Conservation (phyloP, 2,113 vertebrate genomes). For the Pangasianodon hypophthalmus region DNA sequence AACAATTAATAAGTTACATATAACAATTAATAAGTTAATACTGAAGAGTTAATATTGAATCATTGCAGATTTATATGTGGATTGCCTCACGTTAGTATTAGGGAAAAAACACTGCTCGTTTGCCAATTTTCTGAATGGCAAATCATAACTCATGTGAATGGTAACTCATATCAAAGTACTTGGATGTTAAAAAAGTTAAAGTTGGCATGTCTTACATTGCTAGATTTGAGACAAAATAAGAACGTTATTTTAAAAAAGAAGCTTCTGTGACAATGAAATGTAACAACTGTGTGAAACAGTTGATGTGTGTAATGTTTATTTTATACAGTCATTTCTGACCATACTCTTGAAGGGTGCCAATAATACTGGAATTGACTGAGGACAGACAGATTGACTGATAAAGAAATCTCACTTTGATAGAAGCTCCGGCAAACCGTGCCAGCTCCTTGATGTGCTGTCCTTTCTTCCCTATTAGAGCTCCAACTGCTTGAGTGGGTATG, state of each 20-base stretch:
- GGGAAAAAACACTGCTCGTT: too few species aligned
- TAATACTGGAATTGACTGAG: background rate
- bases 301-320: background rate
- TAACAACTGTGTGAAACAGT: background rate
- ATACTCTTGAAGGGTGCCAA: background rate
- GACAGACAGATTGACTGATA: background rate
- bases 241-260: background rate
- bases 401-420: constrained; percentile 85
- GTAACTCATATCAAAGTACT: too few species aligned
- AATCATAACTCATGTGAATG: too few species aligned
- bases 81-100: too few species aligned
- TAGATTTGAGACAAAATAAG: background rate
- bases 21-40: too few species aligned
- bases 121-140: too few species aligned
- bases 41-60: too few species aligned
- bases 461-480: constrained; percentile 95
- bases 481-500: constrained; percentile 94
- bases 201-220: too few species aligned
- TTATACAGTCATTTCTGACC: background rate
- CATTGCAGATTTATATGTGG: too few species aligned
- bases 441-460: constrained; percentile 96
- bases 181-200: too few species aligned
- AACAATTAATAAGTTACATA: too few species aligned
- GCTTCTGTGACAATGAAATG: background rate
- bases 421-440: constrained; percentile 90